Percentiles rank a stretch among this genome's conserved stretches.
These are phyloP conservation scores for Oreochromis spilurus DNA, from an alignment of 2,113 vertebrate species.

Conservation along the genomic window DNA sequence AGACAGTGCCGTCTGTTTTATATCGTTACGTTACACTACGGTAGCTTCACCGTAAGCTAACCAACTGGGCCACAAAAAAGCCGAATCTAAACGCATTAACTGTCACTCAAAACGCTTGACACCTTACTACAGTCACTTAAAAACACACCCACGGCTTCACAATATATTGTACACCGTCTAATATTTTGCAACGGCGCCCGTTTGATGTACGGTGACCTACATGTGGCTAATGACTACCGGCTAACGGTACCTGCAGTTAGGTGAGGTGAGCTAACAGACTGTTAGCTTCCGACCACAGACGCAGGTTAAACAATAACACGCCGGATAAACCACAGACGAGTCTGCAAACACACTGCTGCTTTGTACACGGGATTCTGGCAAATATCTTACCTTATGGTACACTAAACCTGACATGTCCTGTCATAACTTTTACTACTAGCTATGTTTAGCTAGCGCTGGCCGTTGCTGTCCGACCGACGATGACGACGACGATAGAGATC, in stretches of 20 bases:
- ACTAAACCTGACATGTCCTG: background rate
- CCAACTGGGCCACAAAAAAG: background rate
- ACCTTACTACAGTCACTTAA: fast-evolving
- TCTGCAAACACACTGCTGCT: background rate
- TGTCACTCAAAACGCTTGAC: background rate
- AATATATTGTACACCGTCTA: background rate
- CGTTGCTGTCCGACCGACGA: constrained; percentile 5
- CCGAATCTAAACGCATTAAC: background rate
- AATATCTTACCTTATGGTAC: constrained; percentile 8
- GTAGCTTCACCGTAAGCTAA: constrained; percentile 2
- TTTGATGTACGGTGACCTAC: background rate
- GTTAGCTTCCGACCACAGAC: constrained; percentile 44
- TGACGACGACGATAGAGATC: background rate
- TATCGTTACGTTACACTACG: background rate
- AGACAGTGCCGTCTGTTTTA: background rate
- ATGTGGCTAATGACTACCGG: background rate
- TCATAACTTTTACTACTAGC: constrained; percentile 11
- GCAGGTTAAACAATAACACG: constrained; percentile 1
- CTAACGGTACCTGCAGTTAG: background rate
- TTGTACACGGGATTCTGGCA: background rate
- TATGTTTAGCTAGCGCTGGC: constrained; percentile 17
- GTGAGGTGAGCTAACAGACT: constrained; percentile 4
- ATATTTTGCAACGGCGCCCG: background rate
- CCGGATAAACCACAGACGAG: background rate
- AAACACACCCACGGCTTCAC: background rate